Percentiles rank a stretch among this genome's conserved stretches.
phyloP scores from a whole-genome alignment of 2,797 vertebrate genomes.

The Phoebastria nigripes region DNA sequence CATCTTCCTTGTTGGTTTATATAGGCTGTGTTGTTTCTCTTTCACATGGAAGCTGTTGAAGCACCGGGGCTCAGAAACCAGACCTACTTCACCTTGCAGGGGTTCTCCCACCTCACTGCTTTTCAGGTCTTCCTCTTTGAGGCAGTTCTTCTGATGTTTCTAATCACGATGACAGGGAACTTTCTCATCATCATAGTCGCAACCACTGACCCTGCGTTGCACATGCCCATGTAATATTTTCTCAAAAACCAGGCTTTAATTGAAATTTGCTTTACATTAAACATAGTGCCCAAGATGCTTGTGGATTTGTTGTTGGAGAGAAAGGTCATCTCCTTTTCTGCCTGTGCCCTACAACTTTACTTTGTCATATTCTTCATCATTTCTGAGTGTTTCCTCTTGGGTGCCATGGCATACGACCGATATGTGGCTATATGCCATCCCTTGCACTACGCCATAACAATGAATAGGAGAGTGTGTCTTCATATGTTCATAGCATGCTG shows the following conservation, averaged over 20 bases:
- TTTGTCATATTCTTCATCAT: background rate
- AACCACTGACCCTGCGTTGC: background rate
- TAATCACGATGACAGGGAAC: conserved; percentile 31
- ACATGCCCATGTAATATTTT: conserved; percentile 49
- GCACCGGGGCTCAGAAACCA: background rate
- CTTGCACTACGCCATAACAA: background rate
- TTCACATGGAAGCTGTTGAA: background rate
- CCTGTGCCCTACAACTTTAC: background rate
- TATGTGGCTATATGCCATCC: background rate
- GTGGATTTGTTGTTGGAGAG: background rate
- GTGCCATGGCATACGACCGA: background rate
- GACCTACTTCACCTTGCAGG: conserved; percentile 38
- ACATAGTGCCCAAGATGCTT: background rate
- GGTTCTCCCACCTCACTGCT: background rate
- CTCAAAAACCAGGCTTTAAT: background rate
- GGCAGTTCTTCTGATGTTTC: conserved; percentile 23
- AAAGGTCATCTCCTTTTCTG: background rate
- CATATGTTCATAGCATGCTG: background rate
- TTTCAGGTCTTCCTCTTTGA: conserved; percentile 26
- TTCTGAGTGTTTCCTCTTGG: background rate
- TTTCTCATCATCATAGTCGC: conserved; percentile 32
- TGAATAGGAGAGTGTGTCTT: background rate
- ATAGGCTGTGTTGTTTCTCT: background rate
- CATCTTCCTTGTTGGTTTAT: background rate
- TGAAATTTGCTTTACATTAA: background rate